phyloP scores from a whole-genome alignment of 2,113 vertebrate species.

The Neoarius graeffei region DNA sequence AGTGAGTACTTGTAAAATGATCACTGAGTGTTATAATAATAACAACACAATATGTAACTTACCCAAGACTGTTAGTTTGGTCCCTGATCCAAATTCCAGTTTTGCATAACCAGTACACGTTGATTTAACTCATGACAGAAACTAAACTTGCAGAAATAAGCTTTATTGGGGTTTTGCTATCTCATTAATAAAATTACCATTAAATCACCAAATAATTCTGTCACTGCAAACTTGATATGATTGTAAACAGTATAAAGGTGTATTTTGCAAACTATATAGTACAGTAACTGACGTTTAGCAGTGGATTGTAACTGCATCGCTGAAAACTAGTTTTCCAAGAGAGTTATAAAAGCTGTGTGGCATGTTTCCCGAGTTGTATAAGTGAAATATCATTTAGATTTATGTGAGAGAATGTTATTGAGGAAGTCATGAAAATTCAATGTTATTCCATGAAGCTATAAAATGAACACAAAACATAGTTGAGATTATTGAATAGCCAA shows the following conservation, averaged over 20 bases:
- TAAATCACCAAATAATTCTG: neutral
- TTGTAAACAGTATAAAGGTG: neutral
- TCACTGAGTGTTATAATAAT: neutral
- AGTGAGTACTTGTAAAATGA: neutral
- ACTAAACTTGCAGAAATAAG: neutral
- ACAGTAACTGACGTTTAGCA: neutral
- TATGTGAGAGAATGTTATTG: neutral
- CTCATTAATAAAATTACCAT: neutral
- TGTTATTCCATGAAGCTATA: neutral
- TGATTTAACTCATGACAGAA: neutral
- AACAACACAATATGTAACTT: neutral
- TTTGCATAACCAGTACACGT: neutral
- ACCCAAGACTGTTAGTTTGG: slow-evolving; percentile 14
- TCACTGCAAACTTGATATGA: neutral
- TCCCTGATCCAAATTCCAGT: neutral
- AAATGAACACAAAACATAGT: neutral
- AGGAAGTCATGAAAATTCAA: neutral
- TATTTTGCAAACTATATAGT: neutral
- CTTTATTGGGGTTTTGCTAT: neutral
- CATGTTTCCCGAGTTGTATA: neutral
- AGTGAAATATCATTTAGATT: neutral
- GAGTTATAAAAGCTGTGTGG: neutral
- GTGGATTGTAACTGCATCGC: neutral
- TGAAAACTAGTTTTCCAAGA: neutral
- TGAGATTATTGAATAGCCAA: neutral